Evolutionary conservation across 2,797 vertebrate species (phyloP).

Genomic region (Zenarchopterus dispar): DNA sequence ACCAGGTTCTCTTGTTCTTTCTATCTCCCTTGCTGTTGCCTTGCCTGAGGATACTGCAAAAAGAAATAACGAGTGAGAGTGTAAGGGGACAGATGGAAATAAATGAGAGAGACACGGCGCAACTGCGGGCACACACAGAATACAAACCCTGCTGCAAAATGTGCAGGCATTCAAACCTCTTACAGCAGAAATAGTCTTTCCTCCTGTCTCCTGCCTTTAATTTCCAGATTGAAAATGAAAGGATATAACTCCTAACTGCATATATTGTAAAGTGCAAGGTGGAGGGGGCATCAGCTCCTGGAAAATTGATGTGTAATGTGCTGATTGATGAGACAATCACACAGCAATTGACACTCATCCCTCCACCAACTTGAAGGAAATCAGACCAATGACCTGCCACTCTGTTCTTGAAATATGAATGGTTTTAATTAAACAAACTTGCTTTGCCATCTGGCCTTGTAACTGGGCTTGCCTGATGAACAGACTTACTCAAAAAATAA

Average conservation of each 20-base stretch:
- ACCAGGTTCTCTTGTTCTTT: constrained; percentile 59
- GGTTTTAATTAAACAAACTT: constrained; percentile 80
- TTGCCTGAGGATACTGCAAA: constrained; percentile 54
- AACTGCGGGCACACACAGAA: constrained; percentile 24
- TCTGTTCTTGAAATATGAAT: constrained; percentile 79
- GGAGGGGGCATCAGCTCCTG: background rate
- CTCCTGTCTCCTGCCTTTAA: constrained; percentile 29
- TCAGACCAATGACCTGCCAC: constrained; percentile 66
- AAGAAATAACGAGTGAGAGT: constrained; percentile 37
- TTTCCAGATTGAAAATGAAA: constrained; percentile 30
- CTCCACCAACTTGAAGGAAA: constrained; percentile 66
- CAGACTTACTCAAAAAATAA: constrained; percentile 42
- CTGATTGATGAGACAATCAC: constrained; percentile 51
- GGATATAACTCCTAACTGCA: constrained; percentile 25
- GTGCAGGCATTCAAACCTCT: constrained; percentile 1
- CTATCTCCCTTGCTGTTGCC: constrained; percentile 48
- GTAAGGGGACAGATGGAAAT: constrained; percentile 55
- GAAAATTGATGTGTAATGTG: constrained; percentile 15
- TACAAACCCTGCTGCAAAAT: constrained; percentile 26
- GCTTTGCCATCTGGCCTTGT: constrained; percentile 77
- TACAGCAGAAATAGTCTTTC: constrained; percentile 6
- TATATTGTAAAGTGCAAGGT: constrained; percentile 30
- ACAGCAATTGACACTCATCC: constrained; percentile 22
- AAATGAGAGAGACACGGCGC: constrained; percentile 36
- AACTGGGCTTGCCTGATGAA: constrained; percentile 73